Base-by-base conservation (phyloP, 1,140 invertebrate species). In the Sitodiplosis mosellana region DNA sequence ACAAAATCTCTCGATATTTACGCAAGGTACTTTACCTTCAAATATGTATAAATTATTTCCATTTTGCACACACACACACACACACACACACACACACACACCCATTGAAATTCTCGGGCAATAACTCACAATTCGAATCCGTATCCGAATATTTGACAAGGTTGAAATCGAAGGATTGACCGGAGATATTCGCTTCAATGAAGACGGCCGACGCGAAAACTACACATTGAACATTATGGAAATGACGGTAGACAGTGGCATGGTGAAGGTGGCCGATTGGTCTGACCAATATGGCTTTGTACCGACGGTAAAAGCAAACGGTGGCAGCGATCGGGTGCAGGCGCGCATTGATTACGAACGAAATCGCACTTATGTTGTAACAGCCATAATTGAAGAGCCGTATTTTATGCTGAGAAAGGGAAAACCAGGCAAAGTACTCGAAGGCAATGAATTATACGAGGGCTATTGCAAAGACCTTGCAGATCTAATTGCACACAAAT, bases 381-480 rank as follows among this genome's bases (percentile, higher is more conserved):
- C 86, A 1, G 85, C 87, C 0, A 82, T 93, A 48, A 66, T 90
- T 58, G 89, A 92, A 69, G 80, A 83, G 71, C 67, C 69, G 1
- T 96, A 91, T 57, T 79, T 93, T 45, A 92, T 91, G 80, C 60
- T 75, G 51, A 75, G 72, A 52, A 74, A 74, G 54, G 73, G 79
- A n/a, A 7, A 27, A 34, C 66, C 66, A 2, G 80, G 77, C 4
- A 78, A 83, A 58, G 68, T 73, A 12, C 64, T 86, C 5, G 70
- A 70, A 33, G 88, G 85, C 5, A 90, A 93, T 59, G 83, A 89
- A 49, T 69, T 75, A 36, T 94, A 83, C 60, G 83, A 94, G 62
- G 93, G 93, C 19, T 96, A 93, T 61, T 92, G 87, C 65, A 91
- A 94, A 59, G 92, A 96, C 63, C 72, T 96, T 7, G 78, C 87